Percentiles rank a stretch among this genome's conserved stretches.
Evolutionary conservation across 2,888 invertebrate species (phyloP).

Genomic region (Hirtodrosophila trivittata): DNA sequence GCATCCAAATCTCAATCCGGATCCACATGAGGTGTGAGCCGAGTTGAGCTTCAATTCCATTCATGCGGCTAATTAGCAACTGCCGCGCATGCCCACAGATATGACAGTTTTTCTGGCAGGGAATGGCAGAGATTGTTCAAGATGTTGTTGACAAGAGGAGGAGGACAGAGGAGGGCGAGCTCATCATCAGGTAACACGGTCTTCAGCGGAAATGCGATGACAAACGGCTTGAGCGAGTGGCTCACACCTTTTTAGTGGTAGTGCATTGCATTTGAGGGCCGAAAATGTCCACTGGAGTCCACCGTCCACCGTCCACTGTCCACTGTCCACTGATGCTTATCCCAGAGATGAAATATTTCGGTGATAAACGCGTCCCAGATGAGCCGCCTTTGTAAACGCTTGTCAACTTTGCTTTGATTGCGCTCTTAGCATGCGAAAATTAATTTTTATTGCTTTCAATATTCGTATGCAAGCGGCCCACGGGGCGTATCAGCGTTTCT

Average conservation of each 20-base stretch:
- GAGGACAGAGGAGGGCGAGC: not conserved
- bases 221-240: conserved; percentile 54
- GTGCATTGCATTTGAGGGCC: conserved; percentile 39
- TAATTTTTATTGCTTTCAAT: conserved; percentile 74
- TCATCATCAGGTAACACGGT: conserved; percentile 8
- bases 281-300: conserved; percentile 14
- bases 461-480: conserved; percentile 54
- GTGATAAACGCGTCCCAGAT: conserved; percentile 67
- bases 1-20: conserved; percentile 31
- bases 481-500: conserved; percentile 71
- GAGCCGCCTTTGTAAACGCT: conserved; percentile 75
- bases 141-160: not conserved
- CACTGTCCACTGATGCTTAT: conserved; percentile 69
- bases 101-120: conserved; percentile 41
- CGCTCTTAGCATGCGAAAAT: conserved; percentile 75
- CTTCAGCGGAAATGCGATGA: conserved; percentile 81
- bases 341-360: conserved; percentile 81
- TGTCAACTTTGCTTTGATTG: conserved; percentile 76
- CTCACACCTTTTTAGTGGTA: conserved; percentile 52
- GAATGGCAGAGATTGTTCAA: conserved; percentile 6
- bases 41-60: conserved; percentile 81
- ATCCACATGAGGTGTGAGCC: conserved; percentile 67
- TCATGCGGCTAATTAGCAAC: conserved; percentile 83
- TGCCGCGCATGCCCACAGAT: conserved; percentile 80
- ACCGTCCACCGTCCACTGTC: conserved; percentile 22